Percentiles rank a stretch among this genome's conserved stretches.
Conservation (phyloP, 2,797 vertebrate species). For the Amazonetta brasiliensis region DNA sequence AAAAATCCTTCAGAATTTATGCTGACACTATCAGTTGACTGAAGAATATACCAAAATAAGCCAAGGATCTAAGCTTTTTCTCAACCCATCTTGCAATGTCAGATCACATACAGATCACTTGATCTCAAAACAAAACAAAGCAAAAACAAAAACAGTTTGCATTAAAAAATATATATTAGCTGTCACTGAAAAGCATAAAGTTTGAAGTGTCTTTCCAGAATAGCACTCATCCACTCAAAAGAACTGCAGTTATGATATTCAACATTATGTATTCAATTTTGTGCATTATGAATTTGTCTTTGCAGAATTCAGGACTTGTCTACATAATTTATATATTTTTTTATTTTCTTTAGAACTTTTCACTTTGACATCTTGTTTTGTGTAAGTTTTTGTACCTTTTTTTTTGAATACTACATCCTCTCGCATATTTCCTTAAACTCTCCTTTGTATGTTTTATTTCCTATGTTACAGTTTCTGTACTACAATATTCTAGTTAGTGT, state of each 20-base stretch:
- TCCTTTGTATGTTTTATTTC: neutral
- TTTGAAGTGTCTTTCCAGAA: neutral
- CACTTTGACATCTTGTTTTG: neutral
- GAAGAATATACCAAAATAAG: neutral
- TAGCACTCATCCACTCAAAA: neutral
- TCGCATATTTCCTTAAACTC: neutral
- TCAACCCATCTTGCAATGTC: neutral
- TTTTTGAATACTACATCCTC: neutral
- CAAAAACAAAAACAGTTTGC: neutral
- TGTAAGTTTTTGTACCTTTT: neutral
- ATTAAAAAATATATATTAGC: neutral
- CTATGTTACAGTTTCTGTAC: neutral
- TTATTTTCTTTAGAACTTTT: neutral
- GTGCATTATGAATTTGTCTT: neutral
- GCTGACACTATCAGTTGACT: neutral
- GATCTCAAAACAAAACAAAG: neutral
- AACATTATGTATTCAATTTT: neutral
- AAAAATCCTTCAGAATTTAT: neutral
- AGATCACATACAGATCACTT: neutral
- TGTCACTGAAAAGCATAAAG: neutral
- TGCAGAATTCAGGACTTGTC: neutral
- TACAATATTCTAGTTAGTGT: neutral
- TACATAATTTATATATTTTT: neutral
- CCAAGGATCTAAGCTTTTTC: neutral
- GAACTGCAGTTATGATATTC: neutral